Conservation (phyloP, 1,140 invertebrate genomes). For the Brachionus manjavacas region DNA sequence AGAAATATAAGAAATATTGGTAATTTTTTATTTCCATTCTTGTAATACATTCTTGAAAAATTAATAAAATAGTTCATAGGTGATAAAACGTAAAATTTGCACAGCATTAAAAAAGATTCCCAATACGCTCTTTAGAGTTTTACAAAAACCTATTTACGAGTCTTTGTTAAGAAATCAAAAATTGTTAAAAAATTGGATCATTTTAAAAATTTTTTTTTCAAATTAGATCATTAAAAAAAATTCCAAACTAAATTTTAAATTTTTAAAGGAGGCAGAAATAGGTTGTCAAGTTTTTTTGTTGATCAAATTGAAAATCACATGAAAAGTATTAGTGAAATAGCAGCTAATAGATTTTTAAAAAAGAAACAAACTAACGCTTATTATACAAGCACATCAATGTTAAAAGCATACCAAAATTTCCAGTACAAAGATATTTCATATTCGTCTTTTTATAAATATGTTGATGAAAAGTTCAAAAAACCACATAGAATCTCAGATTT, state of each 20-base stretch:
- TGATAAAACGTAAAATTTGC: background rate
- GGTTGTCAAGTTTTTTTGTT: background rate
- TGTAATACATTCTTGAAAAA: background rate
- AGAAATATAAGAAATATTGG: background rate
- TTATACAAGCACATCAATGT: background rate
- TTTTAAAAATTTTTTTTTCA: background rate
- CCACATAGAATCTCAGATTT: background rate
- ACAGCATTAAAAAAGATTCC: background rate
- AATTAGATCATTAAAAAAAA: background rate
- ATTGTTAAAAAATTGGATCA: background rate
- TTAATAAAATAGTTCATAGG: background rate
- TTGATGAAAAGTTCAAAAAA: background rate
- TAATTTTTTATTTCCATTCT: background rate
- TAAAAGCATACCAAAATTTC: background rate
- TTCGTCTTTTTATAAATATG: background rate
- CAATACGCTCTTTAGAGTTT: no score
- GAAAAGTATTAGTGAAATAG: background rate
- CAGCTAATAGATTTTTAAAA: conserved; percentile 9
- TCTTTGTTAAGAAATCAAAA: no score
- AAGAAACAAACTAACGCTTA: conserved; percentile 1
- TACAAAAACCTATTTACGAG: no score
- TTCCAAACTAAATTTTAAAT: background rate
- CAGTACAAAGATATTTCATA: background rate
- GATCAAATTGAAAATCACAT: background rate
- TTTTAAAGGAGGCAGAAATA: background rate